Base-by-base conservation (phyloP, 2,888 invertebrate species). In the Sturmia bella region DNA sequence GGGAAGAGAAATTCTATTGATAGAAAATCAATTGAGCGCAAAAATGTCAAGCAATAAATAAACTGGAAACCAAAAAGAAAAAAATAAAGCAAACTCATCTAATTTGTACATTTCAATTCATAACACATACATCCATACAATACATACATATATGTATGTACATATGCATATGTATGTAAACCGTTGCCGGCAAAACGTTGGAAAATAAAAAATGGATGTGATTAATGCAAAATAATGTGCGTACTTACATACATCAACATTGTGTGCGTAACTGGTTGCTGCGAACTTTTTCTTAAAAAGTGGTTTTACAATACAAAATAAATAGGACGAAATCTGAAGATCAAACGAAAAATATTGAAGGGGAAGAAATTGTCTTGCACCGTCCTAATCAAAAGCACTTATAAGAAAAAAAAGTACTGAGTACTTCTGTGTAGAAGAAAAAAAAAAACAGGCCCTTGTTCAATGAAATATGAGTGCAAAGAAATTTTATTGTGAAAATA, bases 11-110 rank as follows among this genome's bases (percentile, higher is more conserved):
- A 45, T 27, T 17, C 59, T 56, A 27, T 50, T 76, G 80, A 80
- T 80, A 68, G 80, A 68, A 80, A 80, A 76, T 80, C 80, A 80
- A 80, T 80, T 80, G 76, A 80, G 80, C 76, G 72, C 56, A 76
- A 43, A 80, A 80, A 75, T 80, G 80, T 72, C 76, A 80, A 80
- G 76, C 80, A 76, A 80, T 80, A 80, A 80, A 80, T 80, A 76
- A 80, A 56, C 52, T 70, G 57, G 56, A 74, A 70, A 70, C 21
- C 45, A 7, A 74, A 63, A 52, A 50, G 6, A 15, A 64, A 19
- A 68, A 21, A 48, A 37, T 19, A 59, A 45, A 48, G 69, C n/a
- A 69, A 57, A 61, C 6, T 50, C 19, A 68, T 43, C 54, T 64
- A 45, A 24, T 56, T 64, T 70, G 45, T 48, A 70, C 57, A 9